Evolutionary conservation across 2,797 vertebrate species (phyloP).

Genomic region (Dermochelys coriacea): DNA sequence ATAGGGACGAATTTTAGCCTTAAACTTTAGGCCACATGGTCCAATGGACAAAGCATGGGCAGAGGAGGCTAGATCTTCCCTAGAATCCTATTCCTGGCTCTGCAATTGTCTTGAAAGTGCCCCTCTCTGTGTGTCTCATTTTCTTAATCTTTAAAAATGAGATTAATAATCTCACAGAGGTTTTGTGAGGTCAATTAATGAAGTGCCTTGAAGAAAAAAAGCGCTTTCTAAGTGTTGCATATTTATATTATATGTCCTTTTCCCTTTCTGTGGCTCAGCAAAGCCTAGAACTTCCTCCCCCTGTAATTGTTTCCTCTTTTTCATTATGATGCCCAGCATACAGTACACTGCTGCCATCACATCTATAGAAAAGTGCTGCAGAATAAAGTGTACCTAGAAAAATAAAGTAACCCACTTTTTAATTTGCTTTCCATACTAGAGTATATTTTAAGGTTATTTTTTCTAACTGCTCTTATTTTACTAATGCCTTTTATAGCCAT

Average conservation of each 20-base stretch:
- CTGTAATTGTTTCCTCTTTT: background rate
- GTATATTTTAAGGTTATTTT: slow-evolving; percentile 25
- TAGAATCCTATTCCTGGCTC: too few relatives aligned
- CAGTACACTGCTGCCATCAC: too few relatives aligned
- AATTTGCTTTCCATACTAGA: slow-evolving; percentile 20
- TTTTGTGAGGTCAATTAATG: background rate
- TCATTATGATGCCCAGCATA: background rate
- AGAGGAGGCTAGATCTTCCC: too few relatives aligned
- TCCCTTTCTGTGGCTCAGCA: background rate
- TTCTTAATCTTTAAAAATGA: background rate
- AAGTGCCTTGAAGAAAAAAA: background rate
- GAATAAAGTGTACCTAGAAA: background rate
- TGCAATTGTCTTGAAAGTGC: background rate
- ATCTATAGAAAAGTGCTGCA: background rate
- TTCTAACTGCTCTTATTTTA: slow-evolving; percentile 19
- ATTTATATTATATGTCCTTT: accelerated
- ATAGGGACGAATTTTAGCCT: background rate
- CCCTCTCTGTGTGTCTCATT: background rate
- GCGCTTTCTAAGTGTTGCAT: background rate
- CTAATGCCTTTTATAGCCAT: background rate
- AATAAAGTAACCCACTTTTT: background rate
- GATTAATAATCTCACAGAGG: background rate
- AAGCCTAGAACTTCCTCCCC: background rate
- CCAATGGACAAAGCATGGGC: background rate
- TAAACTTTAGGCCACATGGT: background rate